Percentiles rank a stretch among this genome's conserved stretches.
Conservation (phyloP, 1,140 invertebrate species). For the Gonioctena quinquepunctata region DNA sequence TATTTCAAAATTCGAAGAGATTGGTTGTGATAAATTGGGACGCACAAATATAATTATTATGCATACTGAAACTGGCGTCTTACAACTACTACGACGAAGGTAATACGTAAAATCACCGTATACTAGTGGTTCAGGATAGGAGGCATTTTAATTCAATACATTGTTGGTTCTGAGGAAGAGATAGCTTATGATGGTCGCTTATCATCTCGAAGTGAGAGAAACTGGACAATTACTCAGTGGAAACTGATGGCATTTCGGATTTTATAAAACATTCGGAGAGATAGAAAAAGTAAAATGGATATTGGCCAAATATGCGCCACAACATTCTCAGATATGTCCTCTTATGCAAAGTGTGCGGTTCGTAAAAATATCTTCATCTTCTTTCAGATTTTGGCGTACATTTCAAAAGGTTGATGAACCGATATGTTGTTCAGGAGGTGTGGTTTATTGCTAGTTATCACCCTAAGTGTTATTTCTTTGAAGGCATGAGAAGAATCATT, state of each 20-base stretch:
- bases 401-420: conserved; percentile 3
- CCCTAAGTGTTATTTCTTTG: conserved; percentile 20
- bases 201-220: conserved; percentile 38
- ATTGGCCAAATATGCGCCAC: conserved; percentile 11
- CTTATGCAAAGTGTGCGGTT: neutral
- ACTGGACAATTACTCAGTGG: conserved; percentile 51
- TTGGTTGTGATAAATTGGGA: neutral
- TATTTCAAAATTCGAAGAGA: neutral
- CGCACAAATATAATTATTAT: neutral
- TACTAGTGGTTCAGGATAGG: conserved; percentile 30
- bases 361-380: neutral
- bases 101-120: conserved; percentile 3
- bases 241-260: conserved; percentile 21
- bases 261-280: conserved; percentile 15
- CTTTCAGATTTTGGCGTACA: conserved; percentile 27
- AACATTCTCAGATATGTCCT: neutral
- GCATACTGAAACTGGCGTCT: neutral
- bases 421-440: conserved; percentile 8
- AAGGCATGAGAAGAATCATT: conserved; percentile 21
- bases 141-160: conserved; percentile 35
- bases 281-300: conserved; percentile 5
- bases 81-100: conserved; percentile 21
- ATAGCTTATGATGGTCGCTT: conserved; percentile 36
- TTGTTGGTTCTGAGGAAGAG: conserved; percentile 26
- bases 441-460: conserved; percentile 15